Evolutionary conservation across 2,113 vertebrate genomes (phyloP), one percentile per base, ranked within the genome.

Genomic region (Myiozetetes cayanensis): DNA sequence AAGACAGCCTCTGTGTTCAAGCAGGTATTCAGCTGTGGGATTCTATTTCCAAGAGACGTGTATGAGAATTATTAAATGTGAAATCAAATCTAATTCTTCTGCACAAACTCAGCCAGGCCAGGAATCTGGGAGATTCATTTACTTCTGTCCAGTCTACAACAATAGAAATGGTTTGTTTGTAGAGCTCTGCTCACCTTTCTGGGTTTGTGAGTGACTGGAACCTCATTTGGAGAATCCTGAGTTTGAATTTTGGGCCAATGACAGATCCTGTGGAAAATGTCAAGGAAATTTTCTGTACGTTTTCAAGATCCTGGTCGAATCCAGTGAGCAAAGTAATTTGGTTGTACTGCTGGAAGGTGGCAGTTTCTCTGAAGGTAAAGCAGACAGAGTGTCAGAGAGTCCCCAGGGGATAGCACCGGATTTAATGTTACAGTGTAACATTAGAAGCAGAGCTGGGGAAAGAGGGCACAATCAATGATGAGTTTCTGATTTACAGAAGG

Each of bases 181-280:
- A 71, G 80, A 70, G 9, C 46, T 28, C 39, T 35, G 28, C 97
- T 97, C 77, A 99, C 99, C 99, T 99, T 39, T 98, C 97, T 4
- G 98, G 98, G 16, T 93, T 91, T 8, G 97, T 97, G 66, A 99
- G 97, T 1, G 99, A 98, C 3, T 96, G 98, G 87, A 99, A 94
- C 72, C 97, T 98, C 66, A 99, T 97, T 5, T 97, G 96, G 53
- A 99, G 96, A 53, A 99, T 98, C 59, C 98, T 96, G 91, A 99
- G 98, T 77, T 99, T 99, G 97, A 99, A 98, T n/a, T 98, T 98
- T 1, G 98, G 98, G 12, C 99, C 99, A 14, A 99, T 96, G 62
- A 99, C 62, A 37, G 98, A 98, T 33, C 98, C 98, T 0, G 98
- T 99, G 81, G 96, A 98, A 96, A 99, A 99, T 10, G 97, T 95